Conservation (phyloP, 1,140 invertebrate species). For the Papilio dardanus region DNA sequence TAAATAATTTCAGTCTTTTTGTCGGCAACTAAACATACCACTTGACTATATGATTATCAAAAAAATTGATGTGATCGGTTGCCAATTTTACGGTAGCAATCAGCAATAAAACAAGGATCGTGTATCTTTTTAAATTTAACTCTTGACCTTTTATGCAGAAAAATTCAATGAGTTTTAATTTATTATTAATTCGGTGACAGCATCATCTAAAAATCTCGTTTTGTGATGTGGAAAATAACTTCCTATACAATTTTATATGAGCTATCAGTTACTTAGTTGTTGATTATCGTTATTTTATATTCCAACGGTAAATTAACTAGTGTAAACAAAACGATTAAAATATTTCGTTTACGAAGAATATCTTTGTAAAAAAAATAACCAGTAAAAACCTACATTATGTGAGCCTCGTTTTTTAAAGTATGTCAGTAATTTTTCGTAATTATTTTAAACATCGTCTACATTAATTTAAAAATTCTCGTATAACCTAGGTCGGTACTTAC, state of each 20-base stretch:
- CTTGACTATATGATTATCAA: slow-evolving; percentile 47
- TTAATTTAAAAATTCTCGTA: slow-evolving; percentile 42
- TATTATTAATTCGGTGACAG: slow-evolving; percentile 12
- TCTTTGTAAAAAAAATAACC: slow-evolving; percentile 48
- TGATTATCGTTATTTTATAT: background rate
- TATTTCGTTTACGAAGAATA: slow-evolving; percentile 27
- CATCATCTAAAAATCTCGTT: slow-evolving; percentile 1
- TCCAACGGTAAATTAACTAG: background rate
- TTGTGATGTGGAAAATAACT: background rate
- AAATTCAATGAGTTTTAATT: slow-evolving; percentile 21
- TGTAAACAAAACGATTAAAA: slow-evolving; percentile 28
- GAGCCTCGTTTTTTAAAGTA: slow-evolving; percentile 52
- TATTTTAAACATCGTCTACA: slow-evolving; percentile 65
- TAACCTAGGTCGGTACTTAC: background rate
- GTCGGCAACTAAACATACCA: background rate
- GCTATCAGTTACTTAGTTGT: background rate
- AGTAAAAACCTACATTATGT: slow-evolving; percentile 44
- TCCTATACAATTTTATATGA: slow-evolving; percentile 16
- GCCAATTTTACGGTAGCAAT: slow-evolving; percentile 29
- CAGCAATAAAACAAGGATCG: slow-evolving; percentile 1
- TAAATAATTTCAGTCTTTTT: slow-evolving; percentile 45
- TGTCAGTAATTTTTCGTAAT: slow-evolving; percentile 58
- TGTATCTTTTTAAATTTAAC: background rate
- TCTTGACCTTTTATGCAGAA: slow-evolving; percentile 6
- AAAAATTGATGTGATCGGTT: slow-evolving; percentile 46